phyloP scores from a whole-genome alignment of 2,797 vertebrate genomes.

The Agapornis canus region DNA sequence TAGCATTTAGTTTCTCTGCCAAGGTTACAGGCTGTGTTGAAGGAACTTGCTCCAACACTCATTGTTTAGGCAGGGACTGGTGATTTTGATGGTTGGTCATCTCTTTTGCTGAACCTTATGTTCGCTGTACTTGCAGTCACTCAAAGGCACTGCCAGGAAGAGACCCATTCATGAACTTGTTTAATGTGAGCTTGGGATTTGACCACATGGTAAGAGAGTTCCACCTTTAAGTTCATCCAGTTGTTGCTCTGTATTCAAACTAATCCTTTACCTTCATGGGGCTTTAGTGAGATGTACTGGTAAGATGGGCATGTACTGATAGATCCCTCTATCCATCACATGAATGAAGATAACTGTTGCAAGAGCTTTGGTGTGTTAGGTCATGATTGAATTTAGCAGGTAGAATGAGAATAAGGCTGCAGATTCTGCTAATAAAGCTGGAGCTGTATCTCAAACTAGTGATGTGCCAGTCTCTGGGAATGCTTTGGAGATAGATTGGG shows the following conservation, averaged over 20 bases:
- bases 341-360: not conserved
- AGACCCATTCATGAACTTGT: not conserved
- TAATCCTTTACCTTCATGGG: not conserved
- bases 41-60: rapidly evolving
- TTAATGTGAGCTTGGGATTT: not conserved
- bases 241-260: not conserved
- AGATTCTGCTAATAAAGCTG: not conserved
- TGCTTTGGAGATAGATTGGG: not conserved
- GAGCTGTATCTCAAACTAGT: not conserved
- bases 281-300: not conserved
- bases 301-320: not conserved
- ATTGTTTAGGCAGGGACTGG: not conserved
- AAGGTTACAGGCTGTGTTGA: not conserved
- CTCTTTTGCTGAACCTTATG: not conserved
- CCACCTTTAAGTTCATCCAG: not conserved
- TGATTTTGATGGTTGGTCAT: rapidly evolving
- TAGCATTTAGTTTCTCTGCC: not conserved
- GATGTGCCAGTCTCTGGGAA: not conserved
- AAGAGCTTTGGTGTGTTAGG: not conserved
- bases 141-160: not conserved
- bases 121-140: not conserved
- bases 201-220: not conserved
- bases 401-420: not conserved
- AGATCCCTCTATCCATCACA: not conserved
- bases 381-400: not conserved